Conservation (phyloP, 2,888 invertebrate genomes). For the Eupithecia vulgata region DNA sequence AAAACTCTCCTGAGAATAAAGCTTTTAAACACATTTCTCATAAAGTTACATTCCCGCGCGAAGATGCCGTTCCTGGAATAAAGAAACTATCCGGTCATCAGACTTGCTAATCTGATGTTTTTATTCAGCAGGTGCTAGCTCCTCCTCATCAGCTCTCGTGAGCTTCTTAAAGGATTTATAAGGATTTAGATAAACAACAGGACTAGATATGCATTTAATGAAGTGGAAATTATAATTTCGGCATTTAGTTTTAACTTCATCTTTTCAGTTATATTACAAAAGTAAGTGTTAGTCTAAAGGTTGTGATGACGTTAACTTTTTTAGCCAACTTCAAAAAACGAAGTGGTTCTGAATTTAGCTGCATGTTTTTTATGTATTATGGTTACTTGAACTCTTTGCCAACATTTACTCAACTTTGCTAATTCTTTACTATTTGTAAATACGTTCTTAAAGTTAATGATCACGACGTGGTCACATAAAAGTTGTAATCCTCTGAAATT, state of each 20-base stretch:
- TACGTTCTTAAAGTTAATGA: neutral
- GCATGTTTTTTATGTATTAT: no score
- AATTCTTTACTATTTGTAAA: neutral
- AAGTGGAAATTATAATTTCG: neutral
- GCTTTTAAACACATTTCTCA: neutral
- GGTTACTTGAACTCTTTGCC: no score
- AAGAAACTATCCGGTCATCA: conserved; percentile 38
- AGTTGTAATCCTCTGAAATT: neutral
- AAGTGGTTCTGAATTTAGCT: no score
- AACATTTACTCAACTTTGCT: no score
- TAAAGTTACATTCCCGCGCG: neutral
- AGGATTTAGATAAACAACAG: neutral
- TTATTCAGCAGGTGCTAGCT: conserved; percentile 28
- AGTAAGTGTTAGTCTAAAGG: neutral
- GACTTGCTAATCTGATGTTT: conserved; percentile 40
- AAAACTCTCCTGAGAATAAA: neutral
- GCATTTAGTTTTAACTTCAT: neutral
- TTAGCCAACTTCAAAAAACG: neutral
- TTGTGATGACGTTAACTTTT: neutral
- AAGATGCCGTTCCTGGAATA: conserved; percentile 18
- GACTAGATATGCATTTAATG: neutral
- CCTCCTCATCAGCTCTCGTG: conserved; percentile 16
- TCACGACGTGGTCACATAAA: neutral
- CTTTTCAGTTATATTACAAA: neutral
- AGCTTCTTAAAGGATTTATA: neutral